phyloP scores from a whole-genome alignment of 1,140 invertebrate genomes.

The Ditylenchus dipsaci region DNA sequence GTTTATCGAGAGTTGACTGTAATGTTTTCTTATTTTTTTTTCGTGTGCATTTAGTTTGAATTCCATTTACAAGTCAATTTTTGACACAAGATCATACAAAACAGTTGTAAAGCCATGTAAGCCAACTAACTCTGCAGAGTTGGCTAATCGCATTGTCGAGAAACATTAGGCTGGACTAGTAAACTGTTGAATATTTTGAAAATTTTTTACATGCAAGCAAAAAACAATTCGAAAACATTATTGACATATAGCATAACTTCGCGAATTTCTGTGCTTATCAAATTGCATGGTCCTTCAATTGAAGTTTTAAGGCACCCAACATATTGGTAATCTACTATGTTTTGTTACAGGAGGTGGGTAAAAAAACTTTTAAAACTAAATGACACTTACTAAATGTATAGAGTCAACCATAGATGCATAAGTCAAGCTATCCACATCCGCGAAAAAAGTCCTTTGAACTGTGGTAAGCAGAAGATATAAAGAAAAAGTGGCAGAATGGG shows the following conservation, averaged over 20 bases:
- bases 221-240: background rate
- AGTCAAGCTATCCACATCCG: background rate
- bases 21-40: too few relatives aligned
- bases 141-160: too few relatives aligned
- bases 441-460: background rate
- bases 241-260: background rate
- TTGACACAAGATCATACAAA: too few relatives aligned
- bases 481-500: background rate
- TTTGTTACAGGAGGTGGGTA: background rate
- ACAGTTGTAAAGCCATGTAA: too few relatives aligned
- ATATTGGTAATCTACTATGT: background rate
- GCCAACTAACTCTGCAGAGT: too few relatives aligned
- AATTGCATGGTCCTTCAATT: too few relatives aligned
- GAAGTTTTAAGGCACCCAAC: background rate
- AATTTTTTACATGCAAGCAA: background rate
- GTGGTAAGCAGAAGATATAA: background rate
- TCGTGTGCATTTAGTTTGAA: too few relatives aligned
- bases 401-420: background rate
- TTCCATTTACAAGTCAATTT: too few relatives aligned
- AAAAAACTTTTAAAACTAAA: background rate
- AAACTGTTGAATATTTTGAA: background rate
- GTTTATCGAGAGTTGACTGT: too few relatives aligned
- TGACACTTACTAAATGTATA: background rate
- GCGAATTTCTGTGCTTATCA: background rate
- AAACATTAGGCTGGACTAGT: too few relatives aligned